Evolutionary conservation across 2,113 vertebrate genomes (phyloP), one percentile per base, ranked within the genome.

Genomic region (Lophura nycthemera): DNA sequence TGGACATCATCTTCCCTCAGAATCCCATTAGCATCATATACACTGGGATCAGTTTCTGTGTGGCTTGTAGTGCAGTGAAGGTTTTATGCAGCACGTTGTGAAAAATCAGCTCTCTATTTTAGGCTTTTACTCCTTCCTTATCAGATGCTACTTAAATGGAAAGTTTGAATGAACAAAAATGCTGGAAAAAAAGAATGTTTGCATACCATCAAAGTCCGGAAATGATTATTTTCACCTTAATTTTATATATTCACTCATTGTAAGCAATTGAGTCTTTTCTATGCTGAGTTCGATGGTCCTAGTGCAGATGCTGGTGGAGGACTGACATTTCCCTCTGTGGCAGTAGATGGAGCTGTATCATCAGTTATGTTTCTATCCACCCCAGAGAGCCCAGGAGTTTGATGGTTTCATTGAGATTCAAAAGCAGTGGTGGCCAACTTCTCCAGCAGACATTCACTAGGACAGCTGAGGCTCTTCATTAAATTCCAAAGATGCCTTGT

Each of bases 321-420:
- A 7, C 30, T 90, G 93, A 22, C n/a, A 38, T 94, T 77, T 93
- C 72, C 11, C 32, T 83, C 70, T 52, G 3, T 0, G 86, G 9
- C 96, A 88, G 83, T 40, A 96, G 96, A 92, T 96, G 96, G 96
- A 81, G 95, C 96, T 66, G 54, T 43, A 88, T 5, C 60, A 90
- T 83, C 79, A 94, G 3, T 27, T 93, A 96, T 93, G n/a, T n/a
- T 19, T 19, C 12, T 71, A 83, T 60, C 45, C 57, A 40, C 7
- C 0, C 24, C 11, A 6, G 17, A 0, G 2, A 27, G 10, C 4
- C 3, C 34, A 47, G 16, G n/a, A 45, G 11, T 38, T 30, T 42
- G 5, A 5, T 30, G 40, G 10, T 32, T 32, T 10, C 4, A 12
- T 6, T 52, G 25, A 6, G 50, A 43, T 59, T 3, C 87, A 54